A percentile compares a stretch with the other conserved stretches of the same genome.
These are phyloP conservation scores for Papilio polytes DNA, from an alignment of 1,140 invertebrate species.

Conservation along the genomic window DNA sequence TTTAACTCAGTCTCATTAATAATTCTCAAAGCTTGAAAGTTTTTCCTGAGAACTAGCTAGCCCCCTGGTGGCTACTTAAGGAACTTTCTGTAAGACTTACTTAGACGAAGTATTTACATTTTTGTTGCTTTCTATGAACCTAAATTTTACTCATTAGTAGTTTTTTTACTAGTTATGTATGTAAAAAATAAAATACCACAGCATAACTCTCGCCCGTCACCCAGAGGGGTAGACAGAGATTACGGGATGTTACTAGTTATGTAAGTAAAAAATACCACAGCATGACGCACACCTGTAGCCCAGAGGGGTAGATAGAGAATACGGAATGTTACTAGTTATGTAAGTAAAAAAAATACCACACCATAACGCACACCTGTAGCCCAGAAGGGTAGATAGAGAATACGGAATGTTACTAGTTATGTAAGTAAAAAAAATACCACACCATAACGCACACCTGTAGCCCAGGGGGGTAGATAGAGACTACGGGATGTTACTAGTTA, in stretches of 20 bases:
- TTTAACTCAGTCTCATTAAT: slow-evolving; percentile 3
- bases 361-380: too few relatives aligned
- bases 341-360: not conserved
- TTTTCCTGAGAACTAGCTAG: not conserved
- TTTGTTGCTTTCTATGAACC: not conserved
- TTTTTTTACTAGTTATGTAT: not conserved
- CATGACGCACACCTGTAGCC: too few relatives aligned
- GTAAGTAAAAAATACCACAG: not conserved
- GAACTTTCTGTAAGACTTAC: not conserved
- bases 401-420: not conserved
- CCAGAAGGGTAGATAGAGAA: too few relatives aligned
- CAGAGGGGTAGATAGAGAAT: too few relatives aligned
- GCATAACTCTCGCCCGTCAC: too few relatives aligned
- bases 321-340: not conserved
- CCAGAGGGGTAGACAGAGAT: too few relatives aligned
- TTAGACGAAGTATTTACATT: not conserved
- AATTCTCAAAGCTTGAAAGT: slow-evolving; percentile 4
- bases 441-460: too few relatives aligned
- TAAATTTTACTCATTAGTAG: not conserved
- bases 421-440: not conserved
- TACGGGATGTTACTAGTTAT: too few relatives aligned
- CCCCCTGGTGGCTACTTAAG: not conserved
- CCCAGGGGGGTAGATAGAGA: too few relatives aligned
- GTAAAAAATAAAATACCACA: not conserved
- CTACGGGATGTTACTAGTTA: not conserved